Evolutionary conservation across 37 sponge, comb jelly and placozoan genomes (phyloP), one percentile per base, ranked within the genome.

Genomic region (Spongilla lacustris): DNA sequence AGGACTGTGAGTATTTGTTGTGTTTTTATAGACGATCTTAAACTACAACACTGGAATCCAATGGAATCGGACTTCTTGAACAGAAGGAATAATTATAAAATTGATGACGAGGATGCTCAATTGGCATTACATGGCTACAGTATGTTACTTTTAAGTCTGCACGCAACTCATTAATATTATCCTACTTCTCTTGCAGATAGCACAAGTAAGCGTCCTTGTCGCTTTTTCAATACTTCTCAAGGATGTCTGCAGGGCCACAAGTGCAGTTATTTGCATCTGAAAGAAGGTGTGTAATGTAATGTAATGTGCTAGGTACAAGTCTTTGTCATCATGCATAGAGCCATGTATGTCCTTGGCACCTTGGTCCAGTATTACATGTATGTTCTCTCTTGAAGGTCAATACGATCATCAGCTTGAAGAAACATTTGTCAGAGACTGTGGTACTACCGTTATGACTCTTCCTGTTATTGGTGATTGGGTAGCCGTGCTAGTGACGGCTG

Each of bases 61-160:
- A 89, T 89, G 89, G 79, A 68, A 26, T 46, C 71, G 1, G 84
- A 89, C 37, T 89, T 89, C 77, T 80, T 89, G 23, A 69, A 78
- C 70, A 28, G 36, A 17, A 50, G 77, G 33, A 89, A 89, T 37
- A 67, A 34, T 24, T 84, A 84, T 35, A 13, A 68, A 26, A 38
- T 71, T 28, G 84, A 78, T 25, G 89, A 78, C 78, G 84, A 89
- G 13, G 72, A 89, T 36, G 41, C 67, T 0, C 67, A 48, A 2
- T 46, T 50, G 26, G 88, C 81, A 0, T 31, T 87, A 49, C 73
- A 71, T 36, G 88, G 88, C 23, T 81, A 87, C 74, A 87, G 81
- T 83, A 71, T 71, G 79, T 5, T 5, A 21, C 1, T 10, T 24
- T 11, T 50, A 21, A 12, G 2, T 69, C 24, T n/a, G 82, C 5